Conservation (phyloP, 92 coral and sea anemone genomes). For the Palythoa grandis region DNA sequence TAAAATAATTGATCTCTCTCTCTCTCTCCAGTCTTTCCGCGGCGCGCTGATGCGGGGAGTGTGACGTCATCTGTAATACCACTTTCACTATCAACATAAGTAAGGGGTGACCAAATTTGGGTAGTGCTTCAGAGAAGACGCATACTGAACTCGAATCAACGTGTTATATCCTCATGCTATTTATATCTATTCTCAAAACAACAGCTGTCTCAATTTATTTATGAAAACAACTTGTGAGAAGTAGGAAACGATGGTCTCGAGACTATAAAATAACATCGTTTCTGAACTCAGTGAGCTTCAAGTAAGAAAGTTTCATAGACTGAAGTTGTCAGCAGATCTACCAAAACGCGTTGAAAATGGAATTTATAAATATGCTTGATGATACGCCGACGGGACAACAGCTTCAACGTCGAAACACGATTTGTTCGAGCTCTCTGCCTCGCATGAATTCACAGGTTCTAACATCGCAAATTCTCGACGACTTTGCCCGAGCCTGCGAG, state of each 20-base stretch:
- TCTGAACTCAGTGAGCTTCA: neutral
- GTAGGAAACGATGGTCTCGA: neutral
- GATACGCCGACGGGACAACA: conserved; percentile 44
- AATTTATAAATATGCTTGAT: conserved; percentile 26
- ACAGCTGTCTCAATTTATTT: conserved; percentile 10
- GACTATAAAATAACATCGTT: neutral
- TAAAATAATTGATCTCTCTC: neutral
- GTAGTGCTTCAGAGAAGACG: neutral
- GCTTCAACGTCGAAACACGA: conserved; percentile 33
- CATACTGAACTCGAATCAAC: conserved; percentile 4
- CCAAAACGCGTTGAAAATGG: conserved; percentile 5
- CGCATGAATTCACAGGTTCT: conserved; percentile 26
- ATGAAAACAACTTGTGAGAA: neutral
- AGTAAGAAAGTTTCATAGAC: neutral
- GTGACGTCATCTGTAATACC: conserved; percentile 34
- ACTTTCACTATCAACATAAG: neutral
- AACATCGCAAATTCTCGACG: conserved; percentile 41
- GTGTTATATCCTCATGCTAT: neutral
- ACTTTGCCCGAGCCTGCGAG: conserved; percentile 38
- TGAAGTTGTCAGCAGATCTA: neutral
- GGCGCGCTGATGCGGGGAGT: neutral
- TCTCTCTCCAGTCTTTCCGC: conserved; percentile 19
- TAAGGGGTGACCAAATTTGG: conserved; percentile 37
- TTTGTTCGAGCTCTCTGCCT: conserved; percentile 34
- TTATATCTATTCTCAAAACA: neutral